Evolutionary conservation across 1,140 invertebrate genomes (phyloP).

Genomic region (Meloidogyne chitwoodi): DNA sequence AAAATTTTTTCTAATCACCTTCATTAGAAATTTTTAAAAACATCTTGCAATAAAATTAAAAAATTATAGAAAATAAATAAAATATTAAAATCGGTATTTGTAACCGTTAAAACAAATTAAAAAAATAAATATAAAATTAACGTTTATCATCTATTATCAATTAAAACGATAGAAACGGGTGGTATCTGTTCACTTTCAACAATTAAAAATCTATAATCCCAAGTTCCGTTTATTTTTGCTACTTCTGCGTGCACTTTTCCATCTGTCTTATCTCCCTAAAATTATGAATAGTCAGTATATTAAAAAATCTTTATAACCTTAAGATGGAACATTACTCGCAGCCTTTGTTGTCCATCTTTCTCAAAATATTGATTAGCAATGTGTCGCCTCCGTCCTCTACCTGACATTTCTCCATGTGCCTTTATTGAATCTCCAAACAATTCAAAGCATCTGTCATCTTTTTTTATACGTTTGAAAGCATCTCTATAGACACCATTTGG

Average conservation of each 20-base stretch:
- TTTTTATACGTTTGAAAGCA: slow-evolving; percentile 45
- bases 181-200: slow-evolving; percentile 39
- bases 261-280: slow-evolving; percentile 37
- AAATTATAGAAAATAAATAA: neutral
- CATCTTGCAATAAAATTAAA: neutral
- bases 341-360: slow-evolving; percentile 50
- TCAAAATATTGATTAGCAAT: slow-evolving; percentile 49
- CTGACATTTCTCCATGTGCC: slow-evolving; percentile 46
- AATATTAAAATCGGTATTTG: neutral
- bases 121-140: neutral
- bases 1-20: neutral
- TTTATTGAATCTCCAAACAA: slow-evolving; percentile 45
- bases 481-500: slow-evolving; percentile 51
- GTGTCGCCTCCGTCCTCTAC: slow-evolving; percentile 45
- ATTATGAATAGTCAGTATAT: neutral
- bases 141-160: slow-evolving; percentile 49
- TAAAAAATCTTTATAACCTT: slow-evolving; percentile 1
- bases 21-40: neutral
- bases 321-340: slow-evolving; percentile 51
- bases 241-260: slow-evolving; percentile 49
- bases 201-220: slow-evolving; percentile 53
- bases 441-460: slow-evolving; percentile 46
- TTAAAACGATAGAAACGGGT: slow-evolving; percentile 38
- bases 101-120: neutral
- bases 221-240: slow-evolving; percentile 45